Evolutionary conservation across 2,888 invertebrate species (phyloP).

Genomic region (Scaptomyza polygonia): DNA sequence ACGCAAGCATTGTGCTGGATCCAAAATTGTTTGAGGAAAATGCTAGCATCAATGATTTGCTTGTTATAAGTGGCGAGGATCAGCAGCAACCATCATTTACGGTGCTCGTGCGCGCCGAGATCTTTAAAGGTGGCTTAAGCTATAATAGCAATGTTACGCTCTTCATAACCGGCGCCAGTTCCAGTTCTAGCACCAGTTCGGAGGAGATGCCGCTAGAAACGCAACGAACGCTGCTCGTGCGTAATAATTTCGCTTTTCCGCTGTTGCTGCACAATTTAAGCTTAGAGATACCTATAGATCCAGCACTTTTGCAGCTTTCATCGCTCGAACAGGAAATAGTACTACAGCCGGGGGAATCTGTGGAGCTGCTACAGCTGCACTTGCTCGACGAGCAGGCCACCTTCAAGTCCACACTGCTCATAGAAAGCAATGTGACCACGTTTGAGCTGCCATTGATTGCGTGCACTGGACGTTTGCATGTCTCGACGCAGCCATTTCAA

Average conservation of each 20-base stretch:
- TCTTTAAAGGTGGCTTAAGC: slow-evolving; percentile 80
- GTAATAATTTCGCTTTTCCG: slow-evolving; percentile 90
- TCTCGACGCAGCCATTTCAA: slow-evolving; percentile 73
- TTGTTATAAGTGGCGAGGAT: slow-evolving; percentile 57
- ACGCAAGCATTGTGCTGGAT: slow-evolving; percentile 78
- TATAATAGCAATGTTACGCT: slow-evolving; percentile 79
- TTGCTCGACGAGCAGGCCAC: slow-evolving; percentile 74
- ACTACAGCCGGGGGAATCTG: slow-evolving; percentile 75
- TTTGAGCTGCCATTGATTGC: slow-evolving; percentile 85
- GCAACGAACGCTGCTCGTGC: slow-evolving; percentile 87
- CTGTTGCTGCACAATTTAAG: slow-evolving; percentile 90
- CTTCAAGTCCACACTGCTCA: slow-evolving; percentile 75
- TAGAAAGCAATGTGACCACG: slow-evolving; percentile 85
- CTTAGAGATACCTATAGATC: slow-evolving; percentile 84
- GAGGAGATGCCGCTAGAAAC: slow-evolving; percentile 62
- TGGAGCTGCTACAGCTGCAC: slow-evolving; percentile 74
- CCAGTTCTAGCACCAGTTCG: slow-evolving; percentile 26
- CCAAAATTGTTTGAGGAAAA: slow-evolving; percentile 70
- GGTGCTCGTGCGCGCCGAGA: slow-evolving; percentile 80
- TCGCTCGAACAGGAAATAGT: slow-evolving; percentile 44
- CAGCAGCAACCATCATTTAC: slow-evolving; percentile 62
- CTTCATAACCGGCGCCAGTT: slow-evolving; percentile 71
- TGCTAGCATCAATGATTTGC: slow-evolving; percentile 71
- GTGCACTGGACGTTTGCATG: slow-evolving; percentile 84
- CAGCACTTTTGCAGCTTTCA: slow-evolving; percentile 54